Evolutionary conservation across 2,113 vertebrate species (phyloP), one percentile per base, ranked within the genome.

Genomic region (Embiotoca jacksoni): DNA sequence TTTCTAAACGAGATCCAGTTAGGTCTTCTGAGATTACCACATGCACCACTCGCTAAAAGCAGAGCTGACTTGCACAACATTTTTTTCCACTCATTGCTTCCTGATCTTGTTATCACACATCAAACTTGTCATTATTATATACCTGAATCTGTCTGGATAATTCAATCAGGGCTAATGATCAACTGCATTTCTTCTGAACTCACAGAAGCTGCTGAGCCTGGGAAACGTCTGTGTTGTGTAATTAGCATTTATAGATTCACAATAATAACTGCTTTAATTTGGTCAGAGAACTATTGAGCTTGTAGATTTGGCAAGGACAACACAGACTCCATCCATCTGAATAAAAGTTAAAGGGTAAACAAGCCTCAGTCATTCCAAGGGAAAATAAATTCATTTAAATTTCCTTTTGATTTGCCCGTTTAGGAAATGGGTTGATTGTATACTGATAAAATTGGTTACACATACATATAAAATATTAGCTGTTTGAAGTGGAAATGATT

Each of bases 311-410:
- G 52, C 62, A 46, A 36, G 47, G 33, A 62, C 71, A 78, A 72
- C 77, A 72, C 62, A 65, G 58, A 61, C 72, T 75, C n/a, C 35
- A 79, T 23, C 74, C 36, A 61, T 80, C n/a, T 67, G 68, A 75
- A 58, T 70, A 39, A 86, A 88, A 68, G 56, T 74, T 57, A 44
- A 39, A 82, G 55, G 70, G 55, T 84, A 80, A 86, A 84, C 75
- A 84, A 59, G 69, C 63, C 57, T 72, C 46, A 75, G 44, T 74
- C 49, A 78, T 73, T 78, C 56, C 52, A 37, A 63, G 54, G 59
- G 60, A 77, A 69, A 84, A 79, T 79, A 53, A 69, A 81, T 84
- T 81, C 7, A 76, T 85, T 83, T 81, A 77, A 65, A 65, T 81
- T 87, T 72, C 66, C 68, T 79, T 80, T 86, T 82, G 65, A 84